Evolutionary conservation across 2,888 invertebrate species (phyloP).

Genomic region (Oeneis ivallda): DNA sequence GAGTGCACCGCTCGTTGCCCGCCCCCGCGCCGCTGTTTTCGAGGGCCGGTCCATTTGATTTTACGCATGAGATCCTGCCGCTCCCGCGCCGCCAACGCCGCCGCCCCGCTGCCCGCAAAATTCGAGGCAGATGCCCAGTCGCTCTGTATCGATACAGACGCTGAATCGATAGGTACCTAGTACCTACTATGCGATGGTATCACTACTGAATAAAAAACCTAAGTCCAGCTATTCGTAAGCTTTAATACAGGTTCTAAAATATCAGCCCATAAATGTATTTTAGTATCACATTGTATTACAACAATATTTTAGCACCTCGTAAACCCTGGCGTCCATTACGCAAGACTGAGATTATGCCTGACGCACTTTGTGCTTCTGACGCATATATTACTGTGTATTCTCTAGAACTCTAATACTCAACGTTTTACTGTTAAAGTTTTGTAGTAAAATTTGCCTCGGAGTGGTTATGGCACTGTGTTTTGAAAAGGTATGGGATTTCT

Average conservation of each 20-base stretch:
- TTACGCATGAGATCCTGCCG: too few relatives aligned
- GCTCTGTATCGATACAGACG: too few relatives aligned
- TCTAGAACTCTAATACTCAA: conserved; percentile 6
- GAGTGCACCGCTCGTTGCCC: too few relatives aligned
- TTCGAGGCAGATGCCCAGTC: too few relatives aligned
- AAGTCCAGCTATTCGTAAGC: not conserved
- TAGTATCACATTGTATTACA: conserved; percentile 50
- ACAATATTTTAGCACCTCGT: conserved; percentile 69
- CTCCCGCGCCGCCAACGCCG: too few relatives aligned
- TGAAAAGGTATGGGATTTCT: not conserved
- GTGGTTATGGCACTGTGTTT: not conserved
- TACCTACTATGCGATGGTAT: too few relatives aligned
- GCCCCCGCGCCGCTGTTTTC: too few relatives aligned
- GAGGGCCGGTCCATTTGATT: too few relatives aligned
- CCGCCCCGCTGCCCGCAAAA: too few relatives aligned
- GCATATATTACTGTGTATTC: not conserved
- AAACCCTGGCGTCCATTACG: conserved; percentile 70
- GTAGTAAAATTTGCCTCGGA: not conserved
- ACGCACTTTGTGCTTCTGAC: conserved; percentile 14
- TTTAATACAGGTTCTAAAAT: not conserved
- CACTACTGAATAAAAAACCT: too few relatives aligned
- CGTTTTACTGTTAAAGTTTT: conserved; percentile 7
- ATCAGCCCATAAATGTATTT: not conserved
- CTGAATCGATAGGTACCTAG: too few relatives aligned
- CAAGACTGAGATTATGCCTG: conserved; percentile 49